phyloP scores from a whole-genome alignment of 2,113 vertebrate genomes.

The Macheiramphus alcinus region DNA sequence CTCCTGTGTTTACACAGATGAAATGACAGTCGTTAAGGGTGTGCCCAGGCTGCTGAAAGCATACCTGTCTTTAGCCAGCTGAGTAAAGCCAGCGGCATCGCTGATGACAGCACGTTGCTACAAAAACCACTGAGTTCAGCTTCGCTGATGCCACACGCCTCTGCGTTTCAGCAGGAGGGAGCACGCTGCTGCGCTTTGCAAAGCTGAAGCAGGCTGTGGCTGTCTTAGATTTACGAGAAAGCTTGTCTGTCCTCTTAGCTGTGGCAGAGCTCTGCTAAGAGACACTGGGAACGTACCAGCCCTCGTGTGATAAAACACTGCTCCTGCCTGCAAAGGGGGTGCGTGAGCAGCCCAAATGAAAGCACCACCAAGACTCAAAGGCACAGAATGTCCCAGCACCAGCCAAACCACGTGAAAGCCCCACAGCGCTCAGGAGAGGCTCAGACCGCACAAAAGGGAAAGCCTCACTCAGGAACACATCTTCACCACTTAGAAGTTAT shows the following conservation, averaged over 20 bases:
- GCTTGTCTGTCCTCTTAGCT: background rate
- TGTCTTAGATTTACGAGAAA: background rate
- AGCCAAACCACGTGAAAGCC: accelerated
- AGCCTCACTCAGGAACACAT: background rate
- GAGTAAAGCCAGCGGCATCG: background rate
- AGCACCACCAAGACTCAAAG: accelerated
- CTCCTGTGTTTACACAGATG: background rate
- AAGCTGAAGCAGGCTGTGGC: background rate
- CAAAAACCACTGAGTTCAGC: accelerated
- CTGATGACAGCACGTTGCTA: background rate
- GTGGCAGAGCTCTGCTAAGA: background rate
- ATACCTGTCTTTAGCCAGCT: background rate
- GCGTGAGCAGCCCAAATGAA: background rate
- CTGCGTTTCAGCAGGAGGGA: background rate
- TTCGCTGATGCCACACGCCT: accelerated
- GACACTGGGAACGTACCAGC: too few species aligned
- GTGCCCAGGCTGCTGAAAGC: background rate
- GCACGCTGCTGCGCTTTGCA: accelerated
- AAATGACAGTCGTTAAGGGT: background rate
- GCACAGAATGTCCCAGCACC: background rate
- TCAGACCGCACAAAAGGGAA: accelerated
- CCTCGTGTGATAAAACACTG: background rate
- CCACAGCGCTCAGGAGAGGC: accelerated
- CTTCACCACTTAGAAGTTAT: background rate
- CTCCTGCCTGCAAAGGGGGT: background rate